Conservation (phyloP, 2,113 vertebrate genomes). For the Formicarius rufipectus region DNA sequence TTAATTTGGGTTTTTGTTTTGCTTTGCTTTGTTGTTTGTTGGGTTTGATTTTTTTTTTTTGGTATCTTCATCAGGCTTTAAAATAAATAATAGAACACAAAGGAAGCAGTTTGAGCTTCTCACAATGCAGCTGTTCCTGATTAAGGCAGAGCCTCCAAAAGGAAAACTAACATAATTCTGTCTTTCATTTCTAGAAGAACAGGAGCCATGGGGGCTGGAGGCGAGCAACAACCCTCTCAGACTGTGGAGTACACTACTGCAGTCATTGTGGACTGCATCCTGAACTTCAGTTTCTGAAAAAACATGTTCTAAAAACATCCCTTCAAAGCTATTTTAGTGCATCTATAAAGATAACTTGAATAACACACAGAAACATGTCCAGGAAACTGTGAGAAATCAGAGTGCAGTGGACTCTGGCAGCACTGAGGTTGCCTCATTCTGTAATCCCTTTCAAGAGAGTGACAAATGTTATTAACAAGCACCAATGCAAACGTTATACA, state of each 20-base stretch:
- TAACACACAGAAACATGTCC: not conserved
- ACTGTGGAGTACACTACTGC: not conserved
- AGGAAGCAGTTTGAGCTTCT: not conserved
- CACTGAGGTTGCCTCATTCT: not conserved
- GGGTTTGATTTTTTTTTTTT: not conserved
- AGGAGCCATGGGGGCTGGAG: not conserved
- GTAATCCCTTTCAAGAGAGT: not conserved
- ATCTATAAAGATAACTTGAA: not conserved
- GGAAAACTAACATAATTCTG: constrained; percentile 33
- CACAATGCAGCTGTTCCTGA: constrained; percentile 29
- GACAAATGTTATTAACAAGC: not conserved
- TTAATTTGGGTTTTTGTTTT: not conserved
- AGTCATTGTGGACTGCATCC: not conserved
- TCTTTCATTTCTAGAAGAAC: constrained; percentile 32
- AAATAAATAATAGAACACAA: constrained; percentile 53
- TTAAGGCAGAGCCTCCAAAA: constrained; percentile 16
- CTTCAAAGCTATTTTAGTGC: constrained; percentile 8
- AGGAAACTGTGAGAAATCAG: not conserved
- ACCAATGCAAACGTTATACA: not conserved
- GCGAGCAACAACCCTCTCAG: not conserved
- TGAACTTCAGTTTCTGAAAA: constrained; percentile 20
- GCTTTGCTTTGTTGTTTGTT: not conserved
- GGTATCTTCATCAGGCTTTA: not conserved
- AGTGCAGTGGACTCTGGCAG: not conserved
- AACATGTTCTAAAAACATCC: not conserved